A percentile compares a stretch with the other conserved stretches of the same genome.
These are phyloP conservation scores for Cinara cedri DNA, from an alignment of 2,888 invertebrate genomes.

Conservation along the genomic window DNA sequence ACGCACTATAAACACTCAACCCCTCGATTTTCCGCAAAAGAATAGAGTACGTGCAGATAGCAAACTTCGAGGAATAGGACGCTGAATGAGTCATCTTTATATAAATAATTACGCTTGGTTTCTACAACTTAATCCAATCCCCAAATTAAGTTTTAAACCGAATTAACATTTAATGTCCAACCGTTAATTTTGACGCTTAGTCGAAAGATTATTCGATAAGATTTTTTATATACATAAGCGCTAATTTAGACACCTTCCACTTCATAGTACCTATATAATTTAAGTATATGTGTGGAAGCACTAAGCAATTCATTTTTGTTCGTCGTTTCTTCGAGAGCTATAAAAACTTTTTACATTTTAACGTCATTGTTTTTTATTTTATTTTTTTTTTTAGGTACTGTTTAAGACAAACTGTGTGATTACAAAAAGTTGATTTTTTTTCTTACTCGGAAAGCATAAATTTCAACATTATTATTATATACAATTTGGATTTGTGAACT, in stretches of 20 bases:
- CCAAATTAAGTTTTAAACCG: slow-evolving; percentile 4
- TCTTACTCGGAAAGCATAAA: background rate
- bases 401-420: slow-evolving; percentile 8
- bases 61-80: background rate
- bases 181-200: background rate
- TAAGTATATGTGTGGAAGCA: too few relatives aligned
- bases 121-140: slow-evolving; percentile 4
- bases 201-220: background rate
- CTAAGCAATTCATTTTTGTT: background rate
- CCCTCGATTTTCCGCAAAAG: slow-evolving; percentile 7
- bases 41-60: background rate
- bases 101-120: slow-evolving; percentile 8
- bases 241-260: background rate
- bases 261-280: background rate
- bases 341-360: slow-evolving; percentile 11
- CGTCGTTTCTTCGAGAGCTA: background rate
- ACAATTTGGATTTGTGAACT: background rate
- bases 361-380: background rate
- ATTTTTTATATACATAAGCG: background rate
- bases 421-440: background rate
- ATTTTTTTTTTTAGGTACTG: background rate
- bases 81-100: slow-evolving; percentile 26
- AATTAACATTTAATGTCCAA: background rate
- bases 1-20: background rate
- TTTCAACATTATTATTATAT: background rate